Conservation (phyloP, 2,888 invertebrate genomes). For the Hoplodrina ambigua region DNA sequence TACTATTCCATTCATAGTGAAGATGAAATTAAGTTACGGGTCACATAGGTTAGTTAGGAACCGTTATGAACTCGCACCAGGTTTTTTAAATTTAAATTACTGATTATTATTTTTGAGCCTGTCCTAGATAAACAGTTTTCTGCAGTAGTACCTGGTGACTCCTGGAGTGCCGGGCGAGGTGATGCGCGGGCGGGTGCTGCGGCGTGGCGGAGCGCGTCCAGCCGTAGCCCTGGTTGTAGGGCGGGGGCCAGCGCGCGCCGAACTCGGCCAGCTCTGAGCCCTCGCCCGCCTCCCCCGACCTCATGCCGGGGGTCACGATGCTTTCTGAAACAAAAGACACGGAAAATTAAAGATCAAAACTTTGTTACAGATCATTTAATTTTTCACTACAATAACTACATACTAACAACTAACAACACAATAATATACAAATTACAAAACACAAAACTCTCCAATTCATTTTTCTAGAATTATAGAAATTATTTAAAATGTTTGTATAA, state of each 20-base stretch:
- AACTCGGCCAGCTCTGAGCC: conserved; percentile 90
- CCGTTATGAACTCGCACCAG: too few relatives aligned
- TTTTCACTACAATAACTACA: not conserved
- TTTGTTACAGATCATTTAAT: not conserved
- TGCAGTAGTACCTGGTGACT: conserved; percentile 83
- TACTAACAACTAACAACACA: not conserved
- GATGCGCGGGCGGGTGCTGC: conserved; percentile 88
- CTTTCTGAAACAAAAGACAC: conserved; percentile 68
- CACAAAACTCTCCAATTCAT: too few relatives aligned
- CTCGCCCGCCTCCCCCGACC: conserved; percentile 90
- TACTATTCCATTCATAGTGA: too few relatives aligned
- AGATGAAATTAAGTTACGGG: too few relatives aligned
- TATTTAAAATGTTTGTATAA: not conserved
- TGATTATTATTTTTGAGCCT: too few relatives aligned
- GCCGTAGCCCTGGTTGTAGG: conserved; percentile 90
- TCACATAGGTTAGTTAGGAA: too few relatives aligned
- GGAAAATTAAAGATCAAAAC: not conserved
- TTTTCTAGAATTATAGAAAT: too few relatives aligned
- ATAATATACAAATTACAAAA: not conserved
- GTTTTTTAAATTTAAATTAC: too few relatives aligned
- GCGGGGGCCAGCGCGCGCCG: conserved; percentile 90
- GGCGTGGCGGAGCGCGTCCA: conserved; percentile 89
- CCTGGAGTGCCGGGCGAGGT: conserved; percentile 88
- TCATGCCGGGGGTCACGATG: conserved; percentile 89
- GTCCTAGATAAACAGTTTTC: too few relatives aligned